Evolutionary conservation across 2,888 invertebrate genomes (phyloP).

Genomic region (Macrosoma leucophasiata): DNA sequence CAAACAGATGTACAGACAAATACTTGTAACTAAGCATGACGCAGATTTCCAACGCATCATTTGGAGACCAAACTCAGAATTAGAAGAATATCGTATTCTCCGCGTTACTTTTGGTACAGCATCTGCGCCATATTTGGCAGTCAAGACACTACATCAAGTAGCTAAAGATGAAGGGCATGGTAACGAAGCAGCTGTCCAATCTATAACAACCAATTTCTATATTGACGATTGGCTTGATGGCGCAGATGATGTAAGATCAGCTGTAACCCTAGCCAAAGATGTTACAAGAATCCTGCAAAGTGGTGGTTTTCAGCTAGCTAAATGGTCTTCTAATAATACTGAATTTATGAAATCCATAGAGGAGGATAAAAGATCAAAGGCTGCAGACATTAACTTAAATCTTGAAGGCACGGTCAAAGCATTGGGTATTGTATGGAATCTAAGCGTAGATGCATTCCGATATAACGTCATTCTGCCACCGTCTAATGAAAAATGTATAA

Average conservation of each 20-base stretch:
- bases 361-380: slow-evolving; percentile 5
- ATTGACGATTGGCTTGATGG: slow-evolving; percentile 20
- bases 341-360: slow-evolving; percentile 16
- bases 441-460: slow-evolving; percentile 22
- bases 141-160: slow-evolving; percentile 19
- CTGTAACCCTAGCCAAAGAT: slow-evolving; percentile 10
- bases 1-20: slow-evolving; percentile 31
- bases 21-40: slow-evolving; percentile 25
- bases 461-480: slow-evolving; percentile 19
- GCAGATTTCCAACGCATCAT: slow-evolving; percentile 23
- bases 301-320: slow-evolving; percentile 22
- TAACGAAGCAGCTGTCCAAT: slow-evolving; percentile 10
- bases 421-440: slow-evolving; percentile 25
- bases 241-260: slow-evolving; percentile 12
- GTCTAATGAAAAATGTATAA: slow-evolving; percentile 13
- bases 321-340: slow-evolving; percentile 24
- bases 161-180: slow-evolving; percentile 17
- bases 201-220: slow-evolving; percentile 17
- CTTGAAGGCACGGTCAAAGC: slow-evolving; percentile 22
- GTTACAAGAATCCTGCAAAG: slow-evolving; percentile 7
- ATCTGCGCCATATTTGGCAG: slow-evolving; percentile 23
- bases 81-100: slow-evolving; percentile 16
- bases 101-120: slow-evolving; percentile 27
- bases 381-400: slow-evolving; percentile 14
- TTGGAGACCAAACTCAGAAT: slow-evolving; percentile 12